Conservation (phyloP, 2,888 invertebrate species). For the Drosophila lutescens region DNA sequence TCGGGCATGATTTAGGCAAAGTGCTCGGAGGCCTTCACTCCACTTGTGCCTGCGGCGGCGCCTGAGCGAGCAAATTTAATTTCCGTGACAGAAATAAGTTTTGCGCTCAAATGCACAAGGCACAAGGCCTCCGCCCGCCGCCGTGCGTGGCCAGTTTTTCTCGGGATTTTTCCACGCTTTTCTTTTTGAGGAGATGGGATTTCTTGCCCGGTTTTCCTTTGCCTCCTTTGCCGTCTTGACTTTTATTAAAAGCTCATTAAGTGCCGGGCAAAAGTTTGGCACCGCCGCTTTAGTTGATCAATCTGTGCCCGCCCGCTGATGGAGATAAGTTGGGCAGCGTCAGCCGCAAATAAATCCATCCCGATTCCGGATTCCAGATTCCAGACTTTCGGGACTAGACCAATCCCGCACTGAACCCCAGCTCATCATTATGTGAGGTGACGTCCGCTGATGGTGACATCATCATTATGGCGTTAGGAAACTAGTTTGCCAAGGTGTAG, state of each 20-base stretch:
- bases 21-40: slow-evolving; percentile 59
- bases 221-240: slow-evolving; percentile 53
- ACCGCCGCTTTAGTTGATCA: slow-evolving; percentile 46
- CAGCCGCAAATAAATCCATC: slow-evolving; percentile 69
- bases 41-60: slow-evolving; percentile 51
- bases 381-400: slow-evolving; percentile 12
- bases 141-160: slow-evolving; percentile 72
- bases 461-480: slow-evolving; percentile 67
- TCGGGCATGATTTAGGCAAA: slow-evolving; percentile 79
- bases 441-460: slow-evolving; percentile 65
- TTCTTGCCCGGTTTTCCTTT: neutral
- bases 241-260: slow-evolving; percentile 80
- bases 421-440: slow-evolving; percentile 51
- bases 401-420: slow-evolving; percentile 26
- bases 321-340: slow-evolving; percentile 52
- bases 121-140: slow-evolving; percentile 22
- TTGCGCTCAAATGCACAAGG: slow-evolving; percentile 77
- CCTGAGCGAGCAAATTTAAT: slow-evolving; percentile 77
- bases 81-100: slow-evolving; percentile 80
- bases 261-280: slow-evolving; percentile 64
- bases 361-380: slow-evolving; percentile 17
- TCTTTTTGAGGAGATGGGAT: slow-evolving; percentile 1
- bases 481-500: slow-evolving; percentile 46
- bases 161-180: slow-evolving; percentile 46
- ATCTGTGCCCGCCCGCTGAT: slow-evolving; percentile 56